Percentiles rank a stretch among this genome's conserved stretches.
Evolutionary conservation across 1,140 invertebrate genomes (phyloP).

Genomic region (Drosophila cardini): DNA sequence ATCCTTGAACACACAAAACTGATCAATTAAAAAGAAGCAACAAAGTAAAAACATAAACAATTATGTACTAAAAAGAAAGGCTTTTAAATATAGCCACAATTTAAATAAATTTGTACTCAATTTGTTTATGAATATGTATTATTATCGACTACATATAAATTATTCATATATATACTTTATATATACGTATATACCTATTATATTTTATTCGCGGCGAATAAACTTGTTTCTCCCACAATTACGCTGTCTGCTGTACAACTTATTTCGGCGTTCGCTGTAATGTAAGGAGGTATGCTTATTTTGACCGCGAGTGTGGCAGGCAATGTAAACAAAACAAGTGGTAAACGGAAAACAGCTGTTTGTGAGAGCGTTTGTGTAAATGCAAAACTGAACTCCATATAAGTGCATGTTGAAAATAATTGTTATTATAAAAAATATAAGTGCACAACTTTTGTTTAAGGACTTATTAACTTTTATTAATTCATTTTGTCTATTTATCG

Average conservation of each 20-base stretch:
- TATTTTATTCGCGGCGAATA: constrained; percentile 49
- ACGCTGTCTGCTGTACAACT: constrained; percentile 4
- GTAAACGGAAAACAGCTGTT: constrained; percentile 44
- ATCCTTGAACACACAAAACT: constrained; percentile 47
- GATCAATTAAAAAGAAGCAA: constrained; percentile 52
- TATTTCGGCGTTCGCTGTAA: constrained; percentile 13
- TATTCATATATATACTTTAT: constrained; percentile 44
- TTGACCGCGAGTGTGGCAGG: neutral
- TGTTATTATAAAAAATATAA: too few relatives aligned
- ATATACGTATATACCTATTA: constrained; percentile 24
- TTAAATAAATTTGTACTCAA: constrained; percentile 55
- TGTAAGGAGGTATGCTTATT: constrained; percentile 3
- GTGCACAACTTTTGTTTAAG: too few relatives aligned
- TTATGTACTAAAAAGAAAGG: constrained; percentile 63
- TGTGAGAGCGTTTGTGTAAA: neutral
- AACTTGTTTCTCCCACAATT: constrained; percentile 44
- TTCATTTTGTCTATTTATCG: too few relatives aligned
- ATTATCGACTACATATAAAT: constrained; percentile 61
- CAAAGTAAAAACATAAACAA: constrained; percentile 31
- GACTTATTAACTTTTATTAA: too few relatives aligned
- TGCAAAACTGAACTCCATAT: too few relatives aligned
- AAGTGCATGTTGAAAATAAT: too few relatives aligned
- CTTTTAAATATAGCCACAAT: constrained; percentile 53
- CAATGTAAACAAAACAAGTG: neutral
- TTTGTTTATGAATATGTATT: constrained; percentile 74